These are phyloP conservation scores for Agrotis puta DNA, from an alignment of 2,888 invertebrate genomes.

Conservation along the genomic window DNA sequence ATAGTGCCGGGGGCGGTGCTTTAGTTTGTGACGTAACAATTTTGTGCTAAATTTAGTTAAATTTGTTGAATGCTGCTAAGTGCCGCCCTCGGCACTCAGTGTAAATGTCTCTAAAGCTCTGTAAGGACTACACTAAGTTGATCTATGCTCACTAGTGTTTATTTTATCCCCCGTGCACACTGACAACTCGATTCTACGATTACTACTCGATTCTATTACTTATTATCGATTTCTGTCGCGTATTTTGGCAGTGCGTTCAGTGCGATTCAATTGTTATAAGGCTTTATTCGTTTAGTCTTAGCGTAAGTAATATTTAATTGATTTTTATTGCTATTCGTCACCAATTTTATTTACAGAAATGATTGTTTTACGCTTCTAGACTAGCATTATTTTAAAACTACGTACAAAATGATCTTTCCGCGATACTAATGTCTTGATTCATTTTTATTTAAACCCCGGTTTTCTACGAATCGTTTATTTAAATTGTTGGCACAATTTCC, in stretches of 20 bases:
- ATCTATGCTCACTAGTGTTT: conserved; percentile 80
- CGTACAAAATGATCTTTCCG: conserved; percentile 44
- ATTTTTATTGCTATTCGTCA: conserved; percentile 60
- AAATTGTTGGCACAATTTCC: conserved; percentile 84
- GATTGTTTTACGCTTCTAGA: conserved; percentile 45
- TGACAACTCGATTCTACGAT: conserved; percentile 80
- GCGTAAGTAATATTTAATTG: conserved; percentile 57
- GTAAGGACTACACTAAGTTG: conserved; percentile 82
- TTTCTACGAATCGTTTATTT: conserved; percentile 64
- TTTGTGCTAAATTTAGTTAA: conserved; percentile 59
- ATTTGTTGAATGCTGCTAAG: conserved; percentile 51
- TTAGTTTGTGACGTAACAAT: conserved; percentile 65
- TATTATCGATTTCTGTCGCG: conserved; percentile 66
- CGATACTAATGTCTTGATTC: conserved; percentile 44
- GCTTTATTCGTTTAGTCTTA: conserved; percentile 51
- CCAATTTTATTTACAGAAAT: conserved; percentile 56
- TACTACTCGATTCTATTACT: conserved; percentile 51
- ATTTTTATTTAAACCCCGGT: conserved; percentile 24
- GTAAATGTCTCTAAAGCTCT: conserved; percentile 83
- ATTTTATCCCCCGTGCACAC: conserved; percentile 74
- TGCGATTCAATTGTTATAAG: conserved; percentile 59
- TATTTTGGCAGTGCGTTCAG: conserved; percentile 78
- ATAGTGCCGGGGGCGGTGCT: conserved; percentile 69
- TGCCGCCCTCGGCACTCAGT: conserved; percentile 65
- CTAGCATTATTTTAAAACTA: conserved; percentile 56